These are phyloP conservation scores for Euphydryas editha DNA, from an alignment of 2,888 invertebrate genomes.

Conservation along the genomic window DNA sequence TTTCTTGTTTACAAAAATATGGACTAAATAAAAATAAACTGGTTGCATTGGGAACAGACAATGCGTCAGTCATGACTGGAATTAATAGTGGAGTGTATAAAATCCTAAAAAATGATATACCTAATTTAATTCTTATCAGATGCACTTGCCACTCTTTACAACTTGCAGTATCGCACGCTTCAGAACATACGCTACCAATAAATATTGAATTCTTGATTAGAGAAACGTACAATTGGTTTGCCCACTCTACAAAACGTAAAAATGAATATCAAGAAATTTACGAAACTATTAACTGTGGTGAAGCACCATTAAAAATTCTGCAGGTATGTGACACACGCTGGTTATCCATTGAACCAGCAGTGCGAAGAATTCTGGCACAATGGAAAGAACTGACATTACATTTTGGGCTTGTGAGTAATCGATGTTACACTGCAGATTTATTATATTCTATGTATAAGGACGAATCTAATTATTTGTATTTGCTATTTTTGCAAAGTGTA, in stretches of 20 bases:
- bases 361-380: conserved; percentile 47
- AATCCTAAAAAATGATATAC: conserved; percentile 46
- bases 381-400: conserved; percentile 47
- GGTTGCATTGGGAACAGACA: conserved; percentile 52
- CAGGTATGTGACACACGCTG: conserved; percentile 47
- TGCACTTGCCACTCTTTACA: conserved; percentile 50
- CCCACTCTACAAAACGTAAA: conserved; percentile 44
- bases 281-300: conserved; percentile 47
- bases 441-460: background rate
- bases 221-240: conserved; percentile 54
- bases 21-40: conserved; percentile 38
- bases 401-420: background rate
- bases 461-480: background rate
- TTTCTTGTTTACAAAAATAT: conserved; percentile 4
- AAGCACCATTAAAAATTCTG: conserved; percentile 50
- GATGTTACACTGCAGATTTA: background rate
- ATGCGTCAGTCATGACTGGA: conserved; percentile 55
- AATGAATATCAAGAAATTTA: conserved; percentile 46
- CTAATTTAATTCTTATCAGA: conserved; percentile 45
- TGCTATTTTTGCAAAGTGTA: conserved; percentile 19
- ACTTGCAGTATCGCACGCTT: conserved; percentile 49
- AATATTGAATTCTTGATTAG: conserved; percentile 50
- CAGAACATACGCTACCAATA: conserved; percentile 47
- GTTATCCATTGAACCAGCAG: conserved; percentile 50
- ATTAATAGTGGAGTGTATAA: conserved; percentile 47